These are phyloP conservation scores for Buathra laborator DNA, from an alignment of 2,888 invertebrate species.

Conservation along the genomic window DNA sequence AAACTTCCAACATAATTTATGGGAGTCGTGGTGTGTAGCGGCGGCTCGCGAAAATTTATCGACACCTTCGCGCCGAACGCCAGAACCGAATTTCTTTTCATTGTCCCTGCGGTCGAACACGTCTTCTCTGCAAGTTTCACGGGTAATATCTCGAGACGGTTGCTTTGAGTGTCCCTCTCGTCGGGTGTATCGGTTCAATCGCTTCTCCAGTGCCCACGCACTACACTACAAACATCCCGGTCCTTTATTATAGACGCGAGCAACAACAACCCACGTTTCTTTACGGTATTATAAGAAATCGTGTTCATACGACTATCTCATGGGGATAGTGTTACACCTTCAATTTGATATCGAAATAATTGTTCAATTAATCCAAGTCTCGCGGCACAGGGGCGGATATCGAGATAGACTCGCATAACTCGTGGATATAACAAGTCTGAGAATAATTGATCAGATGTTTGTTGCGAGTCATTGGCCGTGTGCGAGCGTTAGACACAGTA, in stretches of 20 bases:
- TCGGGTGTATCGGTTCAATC: constrained; percentile 46
- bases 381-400: constrained; percentile 40
- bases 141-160: constrained; percentile 43
- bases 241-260: constrained; percentile 36
- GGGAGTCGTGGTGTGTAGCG: constrained; percentile 9
- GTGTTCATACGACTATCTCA: constrained; percentile 59
- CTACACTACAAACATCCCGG: constrained; percentile 5
- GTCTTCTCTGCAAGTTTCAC: constrained; percentile 25
- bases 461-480: background rate
- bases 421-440: constrained; percentile 21
- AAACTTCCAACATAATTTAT: constrained; percentile 63
- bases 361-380: constrained; percentile 67
- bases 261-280: constrained; percentile 55
- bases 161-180: constrained; percentile 33
- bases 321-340: constrained; percentile 65
- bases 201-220: constrained; percentile 64
- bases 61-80: constrained; percentile 60
- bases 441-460: constrained; percentile 33
- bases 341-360: constrained; percentile 63
- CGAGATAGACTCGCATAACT: constrained; percentile 48
- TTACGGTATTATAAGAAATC: constrained; percentile 28
- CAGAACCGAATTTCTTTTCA: constrained; percentile 65
- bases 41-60: constrained; percentile 61
- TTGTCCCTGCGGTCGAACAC: constrained; percentile 52
- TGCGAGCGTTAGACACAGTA: background rate